phyloP scores from a whole-genome alignment of 1,140 invertebrate species.

The Whitmania pigra region DNA sequence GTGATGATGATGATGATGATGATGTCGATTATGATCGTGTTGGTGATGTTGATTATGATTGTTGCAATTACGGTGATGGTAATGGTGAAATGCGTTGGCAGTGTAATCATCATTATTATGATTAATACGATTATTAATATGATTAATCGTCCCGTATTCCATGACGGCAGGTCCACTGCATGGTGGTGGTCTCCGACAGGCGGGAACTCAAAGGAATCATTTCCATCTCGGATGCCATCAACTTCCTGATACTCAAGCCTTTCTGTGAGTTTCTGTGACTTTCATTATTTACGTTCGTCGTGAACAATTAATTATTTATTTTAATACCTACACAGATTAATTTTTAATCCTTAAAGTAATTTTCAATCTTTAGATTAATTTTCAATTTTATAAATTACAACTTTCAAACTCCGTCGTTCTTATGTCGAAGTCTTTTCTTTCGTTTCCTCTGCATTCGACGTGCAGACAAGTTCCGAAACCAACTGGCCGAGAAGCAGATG shows the following conservation, averaged over 20 bases:
- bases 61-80: neutral
- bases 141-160: too few species aligned
- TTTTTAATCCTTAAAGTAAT: neutral
- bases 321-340: too few species aligned
- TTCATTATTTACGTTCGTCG: neutral
- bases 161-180: neutral
- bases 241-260: conserved; percentile 9
- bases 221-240: neutral
- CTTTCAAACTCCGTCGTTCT: too few species aligned
- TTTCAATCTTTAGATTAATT: neutral
- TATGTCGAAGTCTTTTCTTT: too few species aligned
- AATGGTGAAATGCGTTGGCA: too few species aligned
- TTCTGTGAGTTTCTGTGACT: neutral
- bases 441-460: too few species aligned
- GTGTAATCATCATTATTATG: too few species aligned
- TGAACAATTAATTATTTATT: too few species aligned
- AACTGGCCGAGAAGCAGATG: conserved; percentile 10
- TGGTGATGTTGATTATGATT: neutral
- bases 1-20: neutral
- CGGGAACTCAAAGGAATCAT: neutral
- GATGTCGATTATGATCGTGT: neutral
- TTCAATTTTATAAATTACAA: neutral
- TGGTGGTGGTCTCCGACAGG: conserved; percentile 1
- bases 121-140: too few species aligned
- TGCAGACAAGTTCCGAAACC: conserved; percentile 1